phyloP scores from a whole-genome alignment of 1,140 invertebrate species.

The Orchestia grillus region DNA sequence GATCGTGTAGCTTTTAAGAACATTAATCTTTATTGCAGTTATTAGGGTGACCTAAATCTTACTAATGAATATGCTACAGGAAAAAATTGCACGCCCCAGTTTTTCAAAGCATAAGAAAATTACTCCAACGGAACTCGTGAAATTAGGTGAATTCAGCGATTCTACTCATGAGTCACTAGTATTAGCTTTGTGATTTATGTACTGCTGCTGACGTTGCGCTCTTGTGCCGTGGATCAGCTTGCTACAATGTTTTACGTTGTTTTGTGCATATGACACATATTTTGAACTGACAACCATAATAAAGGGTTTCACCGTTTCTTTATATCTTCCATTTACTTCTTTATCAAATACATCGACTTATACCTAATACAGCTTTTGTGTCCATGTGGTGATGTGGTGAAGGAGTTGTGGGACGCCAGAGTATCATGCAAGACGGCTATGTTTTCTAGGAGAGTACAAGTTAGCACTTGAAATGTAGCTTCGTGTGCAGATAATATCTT shows the following conservation, averaged over 20 bases:
- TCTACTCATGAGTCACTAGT: too few species aligned
- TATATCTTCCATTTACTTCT: too few species aligned
- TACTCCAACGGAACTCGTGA: neutral
- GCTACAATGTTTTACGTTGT: too few species aligned
- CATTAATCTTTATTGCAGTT: neutral
- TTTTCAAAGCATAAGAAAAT: too few species aligned
- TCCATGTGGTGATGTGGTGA: neutral
- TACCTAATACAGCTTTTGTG: neutral
- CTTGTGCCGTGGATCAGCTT: too few species aligned
- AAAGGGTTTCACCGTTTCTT: too few species aligned
- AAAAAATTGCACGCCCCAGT: neutral
- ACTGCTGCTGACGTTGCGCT: too few species aligned
- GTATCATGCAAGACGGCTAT: neutral
- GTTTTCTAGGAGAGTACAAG: neutral
- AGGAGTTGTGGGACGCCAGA: neutral
- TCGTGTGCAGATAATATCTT: neutral
- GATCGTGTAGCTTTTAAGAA: neutral
- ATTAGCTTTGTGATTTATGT: too few species aligned
- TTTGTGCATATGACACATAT: too few species aligned
- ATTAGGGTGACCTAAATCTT: neutral
- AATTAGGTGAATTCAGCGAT: neutral
- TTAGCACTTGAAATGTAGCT: neutral
- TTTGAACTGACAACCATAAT: too few species aligned
- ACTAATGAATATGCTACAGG: neutral
- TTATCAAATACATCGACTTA: too few species aligned